phyloP scores from a whole-genome alignment of 2,113 vertebrate species.

The Periophthalmodon schlosseri region DNA sequence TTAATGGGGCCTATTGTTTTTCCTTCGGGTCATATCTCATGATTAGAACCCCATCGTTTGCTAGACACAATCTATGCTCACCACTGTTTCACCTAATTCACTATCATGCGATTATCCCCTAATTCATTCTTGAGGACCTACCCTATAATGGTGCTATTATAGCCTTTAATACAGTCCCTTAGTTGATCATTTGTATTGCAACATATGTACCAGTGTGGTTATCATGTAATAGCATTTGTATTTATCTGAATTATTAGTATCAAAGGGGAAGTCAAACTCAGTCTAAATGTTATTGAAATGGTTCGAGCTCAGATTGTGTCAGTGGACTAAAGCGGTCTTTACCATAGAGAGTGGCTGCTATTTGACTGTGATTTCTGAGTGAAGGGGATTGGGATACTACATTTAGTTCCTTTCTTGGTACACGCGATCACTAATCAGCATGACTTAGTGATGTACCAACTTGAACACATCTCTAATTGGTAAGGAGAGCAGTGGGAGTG shows the following conservation, averaged over 20 bases:
- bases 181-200: constrained; percentile 46
- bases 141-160: not conserved
- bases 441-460: constrained; percentile 76
- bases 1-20: constrained; percentile 29
- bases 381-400: constrained; percentile 67
- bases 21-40: constrained; percentile 23
- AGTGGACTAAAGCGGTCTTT: constrained; percentile 49
- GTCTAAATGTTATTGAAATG: not conserved
- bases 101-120: not conserved
- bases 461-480: constrained; percentile 76
- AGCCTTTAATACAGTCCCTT: constrained; percentile 2
- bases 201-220: constrained; percentile 14
- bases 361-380: constrained; percentile 67
- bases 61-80: constrained; percentile 5
- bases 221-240: constrained; percentile 41
- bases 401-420: constrained; percentile 69
- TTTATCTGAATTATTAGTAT: constrained; percentile 19
- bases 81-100: constrained; percentile 6
- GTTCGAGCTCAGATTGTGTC: constrained; percentile 14
- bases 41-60: constrained; percentile 16
- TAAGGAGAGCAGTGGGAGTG: constrained; percentile 65
- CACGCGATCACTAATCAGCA: constrained; percentile 74
- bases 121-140: not conserved
- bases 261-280: constrained; percentile 37
- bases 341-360: constrained; percentile 49